Evolutionary conservation across 2,888 invertebrate genomes (phyloP).

Genomic region (Nemapogon koenigi): DNA sequence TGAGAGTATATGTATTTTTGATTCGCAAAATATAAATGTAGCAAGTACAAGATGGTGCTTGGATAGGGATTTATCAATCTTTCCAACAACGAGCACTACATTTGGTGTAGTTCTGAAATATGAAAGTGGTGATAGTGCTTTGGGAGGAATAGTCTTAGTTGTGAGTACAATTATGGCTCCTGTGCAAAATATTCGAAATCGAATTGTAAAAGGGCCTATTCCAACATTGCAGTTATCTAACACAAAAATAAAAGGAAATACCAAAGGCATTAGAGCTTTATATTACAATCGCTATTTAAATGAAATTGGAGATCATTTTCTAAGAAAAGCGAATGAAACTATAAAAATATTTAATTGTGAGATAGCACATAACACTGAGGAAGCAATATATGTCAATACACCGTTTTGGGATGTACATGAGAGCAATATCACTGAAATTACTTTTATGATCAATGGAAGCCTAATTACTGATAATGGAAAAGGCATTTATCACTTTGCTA

Average conservation of each 20-base stretch:
- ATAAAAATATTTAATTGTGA: constrained; percentile 81
- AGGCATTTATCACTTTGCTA: constrained; percentile 88
- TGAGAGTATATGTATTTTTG: constrained; percentile 81
- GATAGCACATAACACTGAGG: constrained; percentile 79
- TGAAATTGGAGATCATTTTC: constrained; percentile 83
- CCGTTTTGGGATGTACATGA: constrained; percentile 86
- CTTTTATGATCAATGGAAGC: constrained; percentile 86
- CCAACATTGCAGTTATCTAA: constrained; percentile 76
- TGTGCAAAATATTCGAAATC: constrained; percentile 73
- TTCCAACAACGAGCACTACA: constrained; percentile 88
- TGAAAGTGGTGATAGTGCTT: constrained; percentile 76
- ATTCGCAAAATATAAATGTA: constrained; percentile 72
- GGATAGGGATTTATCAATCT: constrained; percentile 83
- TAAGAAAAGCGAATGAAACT: constrained; percentile 88
- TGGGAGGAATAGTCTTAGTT: constrained; percentile 84
- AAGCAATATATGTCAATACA: constrained; percentile 83
- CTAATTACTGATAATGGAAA: constrained; percentile 86
- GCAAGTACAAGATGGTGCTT: constrained; percentile 77
- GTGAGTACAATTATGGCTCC: constrained; percentile 78
- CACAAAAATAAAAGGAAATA: constrained; percentile 81
- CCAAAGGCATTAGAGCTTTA: constrained; percentile 79
- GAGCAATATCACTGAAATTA: constrained; percentile 89
- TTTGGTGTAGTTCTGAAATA: constrained; percentile 83
- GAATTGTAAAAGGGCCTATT: constrained; percentile 78
- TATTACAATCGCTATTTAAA: constrained; percentile 90